Percentiles rank a stretch among this genome's conserved stretches.
Conservation (phyloP, 2,888 invertebrate species). For the Rutpela maculata region DNA sequence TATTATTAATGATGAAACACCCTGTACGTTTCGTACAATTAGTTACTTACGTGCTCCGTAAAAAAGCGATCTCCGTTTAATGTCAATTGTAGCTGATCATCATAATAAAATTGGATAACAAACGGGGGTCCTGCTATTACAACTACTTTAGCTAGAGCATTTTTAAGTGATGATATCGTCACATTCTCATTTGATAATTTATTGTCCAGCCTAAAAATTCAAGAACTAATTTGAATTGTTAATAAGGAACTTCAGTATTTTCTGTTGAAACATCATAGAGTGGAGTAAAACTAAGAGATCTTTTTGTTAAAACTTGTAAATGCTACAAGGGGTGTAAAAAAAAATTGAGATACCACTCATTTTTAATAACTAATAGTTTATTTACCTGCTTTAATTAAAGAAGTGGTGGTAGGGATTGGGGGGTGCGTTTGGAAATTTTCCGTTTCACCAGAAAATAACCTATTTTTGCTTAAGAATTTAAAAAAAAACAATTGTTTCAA, state of each 20-base stretch:
- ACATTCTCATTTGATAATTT: conserved; percentile 9
- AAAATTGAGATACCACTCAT: too few relatives aligned
- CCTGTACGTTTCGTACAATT: background rate
- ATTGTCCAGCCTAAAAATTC: background rate
- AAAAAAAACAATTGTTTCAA: too few relatives aligned
- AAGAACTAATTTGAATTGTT: background rate
- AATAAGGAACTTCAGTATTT: background rate
- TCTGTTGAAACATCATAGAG: too few relatives aligned
- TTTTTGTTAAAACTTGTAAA: too few relatives aligned
- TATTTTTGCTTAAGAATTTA: too few relatives aligned
- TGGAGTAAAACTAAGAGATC: too few relatives aligned
- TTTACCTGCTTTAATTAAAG: too few relatives aligned
- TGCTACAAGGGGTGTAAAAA: too few relatives aligned
- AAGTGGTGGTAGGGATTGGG: too few relatives aligned
- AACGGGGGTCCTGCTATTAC: conserved; percentile 45
- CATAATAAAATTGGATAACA: conserved; percentile 38
- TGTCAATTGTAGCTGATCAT: conserved; percentile 27
- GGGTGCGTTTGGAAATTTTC: too few relatives aligned
- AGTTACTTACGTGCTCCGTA: conserved; percentile 47
- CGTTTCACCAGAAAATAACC: too few relatives aligned
- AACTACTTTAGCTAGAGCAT: conserved; percentile 23
- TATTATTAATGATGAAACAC: background rate
- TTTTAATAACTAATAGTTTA: too few relatives aligned
- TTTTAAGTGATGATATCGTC: background rate
- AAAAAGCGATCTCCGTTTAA: conserved; percentile 44